These are phyloP conservation scores for Pelodytes ibericus DNA, from an alignment of 2,797 vertebrate species.

Conservation along the genomic window DNA sequence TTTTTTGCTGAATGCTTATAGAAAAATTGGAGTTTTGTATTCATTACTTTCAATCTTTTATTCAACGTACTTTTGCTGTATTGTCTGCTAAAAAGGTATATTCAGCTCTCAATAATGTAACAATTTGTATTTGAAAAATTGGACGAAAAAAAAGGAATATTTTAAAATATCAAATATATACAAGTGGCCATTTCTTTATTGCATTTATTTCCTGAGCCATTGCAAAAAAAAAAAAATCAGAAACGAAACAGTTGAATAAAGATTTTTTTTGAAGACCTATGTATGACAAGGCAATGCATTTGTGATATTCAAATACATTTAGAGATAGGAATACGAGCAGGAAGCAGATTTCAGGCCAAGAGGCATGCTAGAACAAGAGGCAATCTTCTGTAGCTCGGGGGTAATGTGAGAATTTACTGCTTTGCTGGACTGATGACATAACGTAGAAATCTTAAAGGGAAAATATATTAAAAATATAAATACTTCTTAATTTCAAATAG, in stretches of 20 bases:
- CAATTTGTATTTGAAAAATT: constrained; percentile 1
- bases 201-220: neutral
- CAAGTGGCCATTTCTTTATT: neutral
- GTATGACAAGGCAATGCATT: neutral
- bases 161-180: constrained; percentile 1
- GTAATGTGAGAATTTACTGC: neutral
- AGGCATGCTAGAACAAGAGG: constrained; percentile 2
- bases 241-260: neutral
- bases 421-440: neutral
- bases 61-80: neutral
- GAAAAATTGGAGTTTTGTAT: constrained; percentile 1
- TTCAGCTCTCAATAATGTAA: neutral
- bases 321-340: neutral
- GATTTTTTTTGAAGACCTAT: neutral
- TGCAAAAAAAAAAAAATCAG: neutral
- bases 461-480: neutral
- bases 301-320: neutral
- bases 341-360: neutral
- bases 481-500: too few relatives aligned
- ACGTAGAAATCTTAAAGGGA: neutral
- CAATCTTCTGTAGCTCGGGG: neutral
- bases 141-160: neutral
- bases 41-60: constrained; percentile 3
- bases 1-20: neutral
- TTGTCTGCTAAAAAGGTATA: neutral